Conservation (phyloP, 1,140 invertebrate genomes). For the Triops cancriformis region DNA sequence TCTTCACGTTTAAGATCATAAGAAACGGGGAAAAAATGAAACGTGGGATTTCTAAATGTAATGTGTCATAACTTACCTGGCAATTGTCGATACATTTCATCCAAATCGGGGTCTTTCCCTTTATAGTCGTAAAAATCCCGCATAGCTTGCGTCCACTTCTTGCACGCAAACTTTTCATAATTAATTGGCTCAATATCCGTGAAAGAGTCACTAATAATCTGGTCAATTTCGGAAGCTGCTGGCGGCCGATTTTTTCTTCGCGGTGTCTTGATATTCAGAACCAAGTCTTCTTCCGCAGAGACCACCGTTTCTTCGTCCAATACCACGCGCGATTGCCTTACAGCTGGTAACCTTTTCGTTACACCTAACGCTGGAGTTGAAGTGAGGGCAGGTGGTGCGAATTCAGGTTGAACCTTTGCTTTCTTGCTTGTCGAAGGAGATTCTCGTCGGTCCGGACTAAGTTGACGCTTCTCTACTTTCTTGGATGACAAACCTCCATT, state of each 20-base stretch:
- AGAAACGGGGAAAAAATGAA: not conserved
- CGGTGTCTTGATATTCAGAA: not conserved
- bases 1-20: not conserved
- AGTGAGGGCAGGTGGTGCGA: not conserved
- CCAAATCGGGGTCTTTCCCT: constrained; percentile 8
- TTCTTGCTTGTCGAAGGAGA: not conserved
- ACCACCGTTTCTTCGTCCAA: not conserved
- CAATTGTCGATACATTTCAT: not conserved
- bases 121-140: constrained; percentile 16
- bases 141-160: constrained; percentile 16
- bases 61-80: not conserved
- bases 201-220: not conserved
- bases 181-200: not conserved
- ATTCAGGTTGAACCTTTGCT: not conserved
- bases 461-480: not conserved
- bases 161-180: not conserved
- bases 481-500: not conserved
- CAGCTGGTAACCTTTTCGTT: not conserved
- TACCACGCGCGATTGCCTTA: not conserved
- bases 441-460: not conserved
- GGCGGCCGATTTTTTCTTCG: not conserved
- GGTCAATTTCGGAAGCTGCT: not conserved
- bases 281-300: not conserved
- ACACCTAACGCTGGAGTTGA: not conserved
- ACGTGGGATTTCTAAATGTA: not conserved